Percentiles rank a stretch among this genome's conserved stretches.
phyloP scores from a whole-genome alignment of 2,888 invertebrate species.

The Drosophila flavopinicola region DNA sequence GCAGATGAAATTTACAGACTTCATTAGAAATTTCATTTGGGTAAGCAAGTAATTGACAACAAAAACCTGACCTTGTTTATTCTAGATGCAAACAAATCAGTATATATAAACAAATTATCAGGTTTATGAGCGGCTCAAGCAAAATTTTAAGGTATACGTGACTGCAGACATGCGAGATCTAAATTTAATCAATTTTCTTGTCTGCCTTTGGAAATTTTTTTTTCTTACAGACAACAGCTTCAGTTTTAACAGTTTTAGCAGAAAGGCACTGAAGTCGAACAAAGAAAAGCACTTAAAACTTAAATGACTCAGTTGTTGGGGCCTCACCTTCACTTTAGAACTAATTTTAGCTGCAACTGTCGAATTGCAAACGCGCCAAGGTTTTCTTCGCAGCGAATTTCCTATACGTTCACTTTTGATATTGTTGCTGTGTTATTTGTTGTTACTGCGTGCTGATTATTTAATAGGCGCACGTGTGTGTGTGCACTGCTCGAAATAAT shows the following conservation, averaged over 20 bases:
- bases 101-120: background rate
- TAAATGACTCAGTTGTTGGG: constrained; percentile 34
- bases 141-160: constrained; percentile 39
- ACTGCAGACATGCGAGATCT: constrained; percentile 30
- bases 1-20: constrained; percentile 4
- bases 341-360: constrained; percentile 32
- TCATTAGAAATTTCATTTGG: background rate
- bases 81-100: too few species aligned
- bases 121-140: too few species aligned
- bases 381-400: constrained; percentile 43
- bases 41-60: background rate
- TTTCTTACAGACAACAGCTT: background rate
- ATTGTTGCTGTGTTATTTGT: constrained; percentile 7
- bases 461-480: constrained; percentile 40
- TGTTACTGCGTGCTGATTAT: constrained; percentile 39
- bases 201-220: too few species aligned
- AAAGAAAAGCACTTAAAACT: constrained; percentile 9
- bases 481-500: constrained; percentile 9
- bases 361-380: constrained; percentile 46
- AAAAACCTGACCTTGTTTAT: too few species aligned
- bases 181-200: constrained; percentile 6
- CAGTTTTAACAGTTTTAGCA: background rate
- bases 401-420: constrained; percentile 53
- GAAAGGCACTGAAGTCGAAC: constrained; percentile 11
- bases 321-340: constrained; percentile 54